Evolutionary conservation across 2,888 invertebrate genomes (phyloP).

Genomic region (Laothoe populi): DNA sequence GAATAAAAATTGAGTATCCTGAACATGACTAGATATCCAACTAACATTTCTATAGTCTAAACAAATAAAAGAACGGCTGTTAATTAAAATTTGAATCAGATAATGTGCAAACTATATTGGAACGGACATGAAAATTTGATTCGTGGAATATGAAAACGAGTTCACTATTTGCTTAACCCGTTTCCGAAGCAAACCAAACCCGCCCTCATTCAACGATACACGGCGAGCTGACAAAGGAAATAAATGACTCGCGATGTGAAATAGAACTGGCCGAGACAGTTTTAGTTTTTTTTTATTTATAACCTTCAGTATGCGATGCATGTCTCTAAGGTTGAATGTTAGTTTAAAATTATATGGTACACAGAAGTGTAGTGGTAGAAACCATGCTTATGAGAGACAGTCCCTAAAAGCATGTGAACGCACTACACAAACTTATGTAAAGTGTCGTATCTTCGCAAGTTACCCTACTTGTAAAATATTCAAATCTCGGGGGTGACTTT

Average conservation of each 20-base stretch:
- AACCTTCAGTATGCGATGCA: not conserved
- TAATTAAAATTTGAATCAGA: constrained; percentile 71
- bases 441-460: constrained; percentile 69
- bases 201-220: constrained; percentile 54
- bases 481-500: constrained; percentile 76
- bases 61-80: constrained; percentile 7
- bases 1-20: too few species aligned
- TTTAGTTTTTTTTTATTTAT: constrained; percentile 20
- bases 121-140: constrained; percentile 60
- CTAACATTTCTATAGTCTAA: not conserved
- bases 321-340: not conserved
- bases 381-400: constrained; percentile 29
- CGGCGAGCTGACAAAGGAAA: constrained; percentile 61
- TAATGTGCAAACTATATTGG: constrained; percentile 65
- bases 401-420: constrained; percentile 53
- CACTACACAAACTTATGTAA: constrained; percentile 61
- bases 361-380: constrained; percentile 63
- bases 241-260: constrained; percentile 61
- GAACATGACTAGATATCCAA: not conserved
- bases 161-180: constrained; percentile 77
- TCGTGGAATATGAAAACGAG: constrained; percentile 65
- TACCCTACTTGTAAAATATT: constrained; percentile 77
- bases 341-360: constrained; percentile 36
- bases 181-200: constrained; percentile 65
- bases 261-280: constrained; percentile 55